phyloP scores from a whole-genome alignment of 2,888 invertebrate species.

The Caenorhabditis plicata region DNA sequence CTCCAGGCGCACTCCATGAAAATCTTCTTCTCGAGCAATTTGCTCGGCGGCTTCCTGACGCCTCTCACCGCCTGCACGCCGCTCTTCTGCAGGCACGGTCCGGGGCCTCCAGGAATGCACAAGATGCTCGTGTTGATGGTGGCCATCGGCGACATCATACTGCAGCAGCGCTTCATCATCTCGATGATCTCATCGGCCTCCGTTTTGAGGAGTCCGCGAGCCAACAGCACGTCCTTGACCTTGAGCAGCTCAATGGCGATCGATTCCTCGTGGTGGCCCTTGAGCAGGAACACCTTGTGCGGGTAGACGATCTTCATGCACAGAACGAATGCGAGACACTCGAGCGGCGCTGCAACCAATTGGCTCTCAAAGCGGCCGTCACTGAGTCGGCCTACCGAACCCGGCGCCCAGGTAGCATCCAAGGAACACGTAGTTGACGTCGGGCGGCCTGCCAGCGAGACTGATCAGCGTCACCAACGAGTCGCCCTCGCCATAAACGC shows the following conservation, averaged over 20 bases:
- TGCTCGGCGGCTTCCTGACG: constrained; percentile 5
- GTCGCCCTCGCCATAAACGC: constrained; percentile 48
- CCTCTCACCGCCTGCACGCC: constrained; percentile 7
- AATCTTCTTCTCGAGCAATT: constrained; percentile 11
- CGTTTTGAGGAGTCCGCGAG: constrained; percentile 4
- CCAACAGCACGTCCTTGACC: constrained; percentile 14
- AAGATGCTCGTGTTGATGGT: constrained; percentile 29
- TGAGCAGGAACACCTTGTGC: constrained; percentile 34
- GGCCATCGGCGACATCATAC: constrained; percentile 12
- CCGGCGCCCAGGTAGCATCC: constrained; percentile 48
- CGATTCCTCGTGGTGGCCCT: constrained; percentile 47
- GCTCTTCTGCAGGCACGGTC: constrained; percentile 27
- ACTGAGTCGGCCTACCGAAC: constrained; percentile 7
- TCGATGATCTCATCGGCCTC: constrained; percentile 11
- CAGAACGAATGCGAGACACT: constrained; percentile 39
- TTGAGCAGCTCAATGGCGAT: constrained; percentile 32
- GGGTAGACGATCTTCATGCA: constrained; percentile 42
- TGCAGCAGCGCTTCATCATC: constrained; percentile 16
- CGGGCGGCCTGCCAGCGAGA: constrained; percentile 28
- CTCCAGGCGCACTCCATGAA: constrained; percentile 20
- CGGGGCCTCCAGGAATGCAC: constrained; percentile 50
- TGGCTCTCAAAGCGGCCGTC: neutral
- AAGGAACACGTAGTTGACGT: constrained; percentile 36
- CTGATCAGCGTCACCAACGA: constrained; percentile 37
- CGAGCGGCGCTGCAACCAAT: constrained; percentile 34